These are phyloP conservation scores for Enteromius afrohamiltoni DNA, from an alignment of 2,797 vertebrate genomes.

Conservation along the genomic window DNA sequence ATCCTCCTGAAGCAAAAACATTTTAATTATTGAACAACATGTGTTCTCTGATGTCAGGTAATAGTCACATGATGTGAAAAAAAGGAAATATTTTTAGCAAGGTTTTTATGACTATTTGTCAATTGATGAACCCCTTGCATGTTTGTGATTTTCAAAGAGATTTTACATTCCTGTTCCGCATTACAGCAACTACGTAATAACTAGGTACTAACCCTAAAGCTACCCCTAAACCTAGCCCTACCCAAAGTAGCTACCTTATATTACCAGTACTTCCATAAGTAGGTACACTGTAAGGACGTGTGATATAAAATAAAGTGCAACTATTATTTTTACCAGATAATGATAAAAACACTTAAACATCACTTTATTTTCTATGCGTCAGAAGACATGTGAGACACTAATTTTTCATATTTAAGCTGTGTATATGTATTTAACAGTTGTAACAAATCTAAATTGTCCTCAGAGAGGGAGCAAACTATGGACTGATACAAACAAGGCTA, in stretches of 20 bases:
- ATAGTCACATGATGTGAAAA: neutral
- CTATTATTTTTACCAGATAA: neutral
- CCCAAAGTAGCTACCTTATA: no score
- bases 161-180: no score
- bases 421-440: neutral
- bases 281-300: no score
- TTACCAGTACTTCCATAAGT: no score
- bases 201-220: no score
- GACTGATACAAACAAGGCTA: conserved; percentile 37
- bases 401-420: neutral
- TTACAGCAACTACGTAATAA: no score
- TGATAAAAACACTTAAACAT: neutral
- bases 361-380: neutral
- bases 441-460: neutral
- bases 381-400: neutral
- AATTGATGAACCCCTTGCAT: neutral
- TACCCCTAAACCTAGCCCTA: no score
- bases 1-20: neutral
- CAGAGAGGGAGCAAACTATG: conserved; percentile 7
- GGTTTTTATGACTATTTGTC: neutral
- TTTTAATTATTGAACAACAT: neutral
- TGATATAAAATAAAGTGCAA: no score
- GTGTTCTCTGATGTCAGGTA: neutral
- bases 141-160: neutral
- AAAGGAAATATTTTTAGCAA: neutral